Percentiles rank a stretch among this genome's conserved stretches.
These are phyloP conservation scores for Danionella cerebrum DNA, from an alignment of 2,113 vertebrate species.

Conservation along the genomic window DNA sequence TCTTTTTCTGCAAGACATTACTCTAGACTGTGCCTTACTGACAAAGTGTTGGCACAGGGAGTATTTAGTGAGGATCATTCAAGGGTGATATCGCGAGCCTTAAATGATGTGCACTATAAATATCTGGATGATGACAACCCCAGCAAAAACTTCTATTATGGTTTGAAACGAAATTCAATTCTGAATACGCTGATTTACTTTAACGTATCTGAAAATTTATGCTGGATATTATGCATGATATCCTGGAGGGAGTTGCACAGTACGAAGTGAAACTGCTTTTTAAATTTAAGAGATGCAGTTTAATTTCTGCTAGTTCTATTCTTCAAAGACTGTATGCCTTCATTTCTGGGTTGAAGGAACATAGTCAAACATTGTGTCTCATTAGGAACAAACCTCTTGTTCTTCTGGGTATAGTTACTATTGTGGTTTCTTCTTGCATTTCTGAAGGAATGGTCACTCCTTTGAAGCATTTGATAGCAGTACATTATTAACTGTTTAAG, in stretches of 20 bases:
- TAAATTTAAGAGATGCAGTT: background rate
- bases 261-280: background rate
- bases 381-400: background rate
- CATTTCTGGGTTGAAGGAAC: background rate
- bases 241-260: background rate
- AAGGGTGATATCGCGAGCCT: background rate
- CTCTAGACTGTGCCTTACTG: background rate
- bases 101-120: background rate
- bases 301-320: background rate
- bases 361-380: background rate
- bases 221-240: background rate
- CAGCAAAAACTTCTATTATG: background rate
- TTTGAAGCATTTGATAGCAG: background rate
- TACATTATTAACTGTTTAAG: background rate
- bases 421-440: background rate
- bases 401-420: background rate
- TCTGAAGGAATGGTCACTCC: background rate
- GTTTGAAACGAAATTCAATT: background rate
- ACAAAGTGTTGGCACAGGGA: background rate
- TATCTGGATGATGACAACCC: background rate
- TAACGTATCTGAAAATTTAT: background rate
- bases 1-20: constrained; percentile 8
- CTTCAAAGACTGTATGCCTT: background rate
- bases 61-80: constrained; percentile 5
- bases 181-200: constrained; percentile 3